Base-by-base conservation (phyloP, 2,888 invertebrate genomes). In the Globia sparganii region DNA sequence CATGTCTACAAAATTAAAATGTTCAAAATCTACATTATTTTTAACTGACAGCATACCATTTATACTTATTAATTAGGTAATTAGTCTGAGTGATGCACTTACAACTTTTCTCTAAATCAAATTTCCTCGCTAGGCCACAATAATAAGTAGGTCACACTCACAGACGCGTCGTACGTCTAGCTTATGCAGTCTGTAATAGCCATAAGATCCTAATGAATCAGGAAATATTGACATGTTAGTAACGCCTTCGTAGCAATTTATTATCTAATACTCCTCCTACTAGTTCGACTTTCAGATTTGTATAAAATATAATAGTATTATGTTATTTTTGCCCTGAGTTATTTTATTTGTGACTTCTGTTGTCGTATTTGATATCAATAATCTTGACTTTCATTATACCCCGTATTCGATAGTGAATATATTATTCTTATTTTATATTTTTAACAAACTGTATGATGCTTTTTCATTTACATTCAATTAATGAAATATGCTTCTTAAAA, bases 201-300 rank as follows among this genome's bases (percentile, higher is more conserved):
- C n/a, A 4, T 82, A 40, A 56, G n/a, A 62, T 72, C 15, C 28
- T 59, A 83, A 72, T 75, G 62, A 71, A 70, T 72, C 66, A 72
- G 76, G 72, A 83, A 80, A 53, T 80, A 80, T 84, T 76, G 84
- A 76, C 80, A 83, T n/a, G 37, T 64, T 40, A 49, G 76, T 53
- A 67, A 43, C 72, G 58, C 69, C 69, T 34, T 9, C 4, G 18
- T 9, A 8, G 58, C 1, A 72, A 83, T 83, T 76, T 80, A 75
- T 80, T 80, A 72, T 53, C 37, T n/a, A 34, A 34, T 0, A 15
- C 13, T n/a, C 72, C 72, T 31, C 75, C 80, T 18, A 61, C 76
- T 67, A 68, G 62, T 65, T 79, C 37, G 71, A 31, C 21, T 71
- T 78, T 56, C 28, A 82, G 65, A 81, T 78, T 61, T 34, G 49